Evolutionary conservation across 2,888 invertebrate genomes (phyloP), one percentile per base, ranked within the genome.

Genomic region (Halictus ligatus): DNA sequence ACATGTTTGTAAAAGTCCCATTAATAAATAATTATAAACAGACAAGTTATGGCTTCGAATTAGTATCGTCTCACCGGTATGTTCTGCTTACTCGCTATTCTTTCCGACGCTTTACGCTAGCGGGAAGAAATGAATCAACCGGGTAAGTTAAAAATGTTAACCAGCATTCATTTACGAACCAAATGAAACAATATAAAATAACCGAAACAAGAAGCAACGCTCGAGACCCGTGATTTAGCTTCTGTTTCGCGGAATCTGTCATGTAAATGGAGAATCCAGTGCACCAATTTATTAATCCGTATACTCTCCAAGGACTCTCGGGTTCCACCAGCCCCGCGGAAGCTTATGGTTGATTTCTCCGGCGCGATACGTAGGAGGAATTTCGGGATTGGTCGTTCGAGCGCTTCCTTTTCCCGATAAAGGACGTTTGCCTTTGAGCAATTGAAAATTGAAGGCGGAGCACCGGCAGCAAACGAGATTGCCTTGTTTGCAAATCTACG

Each of bases 401-500:
- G 60, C 25, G 60, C 25, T 60, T 60, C 60, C 60, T 60, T 60
- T 25, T 60, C 35, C 29, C 67, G 67, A 35, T 60, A 67, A 40
- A 35, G 18, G 21, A 73, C n/a, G 72, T 48, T 72, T 48, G 29
- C 73, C 73, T 73, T 73, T 64, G 46, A 76, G 64, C 64, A 64
- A 76, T 76, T 46, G 21, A 64, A 64, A 76, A 64, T 43, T 29
- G 18, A 21, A 76, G 60, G 40, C 69, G 10, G 21, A 21, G 54
- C 21, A 21, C 8, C 21, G 21, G 54, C 54, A 40, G 40, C 69
- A 64, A 76, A 76, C 46, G 46, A 76, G 64, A 76, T 76, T 60
- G 46, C 29, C 74, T 76, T 48, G 76, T 76, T 76, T 76, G 64
- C 76, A 43, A 76, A 76, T 76, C 76, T 46, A 76, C 76, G 76